phyloP scores from a whole-genome alignment of 2,113 vertebrate species.

The Brachyhypopomus occidentalis region DNA sequence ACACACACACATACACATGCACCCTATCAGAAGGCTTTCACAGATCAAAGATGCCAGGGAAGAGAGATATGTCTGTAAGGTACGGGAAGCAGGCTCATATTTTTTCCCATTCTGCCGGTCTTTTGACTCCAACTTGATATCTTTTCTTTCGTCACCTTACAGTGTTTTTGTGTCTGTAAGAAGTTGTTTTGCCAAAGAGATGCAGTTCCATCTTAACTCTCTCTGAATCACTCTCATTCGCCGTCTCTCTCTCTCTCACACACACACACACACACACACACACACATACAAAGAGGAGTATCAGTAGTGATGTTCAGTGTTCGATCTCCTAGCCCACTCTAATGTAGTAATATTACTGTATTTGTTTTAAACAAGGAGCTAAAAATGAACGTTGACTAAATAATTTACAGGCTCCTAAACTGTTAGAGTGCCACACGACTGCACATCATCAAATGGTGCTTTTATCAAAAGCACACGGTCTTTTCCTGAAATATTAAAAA shows the following conservation, averaged over 20 bases:
- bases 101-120: neutral
- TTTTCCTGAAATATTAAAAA: slow-evolving; percentile 72
- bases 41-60: slow-evolving; percentile 45
- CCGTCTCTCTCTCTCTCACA: neutral
- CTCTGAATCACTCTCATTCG: neutral
- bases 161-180: no score
- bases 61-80: slow-evolving; percentile 19
- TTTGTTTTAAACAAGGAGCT: slow-evolving; percentile 75
- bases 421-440: slow-evolving; percentile 64
- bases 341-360: slow-evolving; percentile 78
- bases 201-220: neutral
- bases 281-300: slow-evolving; percentile 9
- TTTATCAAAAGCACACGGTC: slow-evolving; percentile 73
- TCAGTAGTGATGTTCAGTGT: slow-evolving; percentile 53
- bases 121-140: no score
- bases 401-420: slow-evolving; percentile 68
- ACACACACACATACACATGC: slow-evolving; percentile 8
- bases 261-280: slow-evolving; percentile 3
- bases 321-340: slow-evolving; percentile 51
- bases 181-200: no score
- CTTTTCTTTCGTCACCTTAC: no score
- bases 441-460: slow-evolving; percentile 75
- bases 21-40: slow-evolving; percentile 46
- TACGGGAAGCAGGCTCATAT: slow-evolving; percentile 46
- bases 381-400: slow-evolving; percentile 73